These are phyloP conservation scores for Zaprionus taronus DNA, from an alignment of 1,140 invertebrate genomes.

Conservation along the genomic window DNA sequence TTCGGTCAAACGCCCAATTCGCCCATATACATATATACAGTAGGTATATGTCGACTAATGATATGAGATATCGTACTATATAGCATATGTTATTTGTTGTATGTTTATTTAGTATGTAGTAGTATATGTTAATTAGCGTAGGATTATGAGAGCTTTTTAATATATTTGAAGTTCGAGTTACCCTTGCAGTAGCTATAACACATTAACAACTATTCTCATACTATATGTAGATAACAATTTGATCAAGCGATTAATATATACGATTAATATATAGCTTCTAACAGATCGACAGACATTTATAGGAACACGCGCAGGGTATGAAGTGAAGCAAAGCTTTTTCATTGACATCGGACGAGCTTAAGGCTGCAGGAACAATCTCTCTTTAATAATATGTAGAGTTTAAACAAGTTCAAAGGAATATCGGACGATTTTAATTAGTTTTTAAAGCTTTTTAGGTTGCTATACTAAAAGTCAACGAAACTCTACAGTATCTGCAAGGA, in stretches of 20 bases:
- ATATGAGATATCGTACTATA: conserved; percentile 12
- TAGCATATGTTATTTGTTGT: conserved; percentile 19
- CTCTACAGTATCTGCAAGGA: conserved; percentile 3
- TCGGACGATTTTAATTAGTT: neutral
- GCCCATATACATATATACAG: conserved; percentile 27
- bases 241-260: conserved; percentile 2
- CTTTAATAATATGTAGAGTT: neutral
- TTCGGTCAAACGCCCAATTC: conserved; percentile 16
- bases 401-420: neutral
- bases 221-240: conserved; percentile 3
- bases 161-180: neutral
- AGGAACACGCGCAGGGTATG: conserved; percentile 3
- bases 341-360: conserved; percentile 6
- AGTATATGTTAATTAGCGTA: neutral
- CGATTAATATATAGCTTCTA: neutral
- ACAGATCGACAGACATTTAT: conserved; percentile 7
- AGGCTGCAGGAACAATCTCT: conserved; percentile 12
- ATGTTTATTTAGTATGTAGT: conserved; percentile 12
- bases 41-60: conserved; percentile 5
- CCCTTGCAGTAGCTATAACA: neutral
- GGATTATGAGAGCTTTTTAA: conserved; percentile 23
- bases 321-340: neutral
- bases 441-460: conserved; percentile 2
- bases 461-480: neutral
- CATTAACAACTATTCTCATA: conserved; percentile 1